Evolutionary conservation across 2,888 invertebrate genomes (phyloP).

Genomic region (Aphodius sticticus): DNA sequence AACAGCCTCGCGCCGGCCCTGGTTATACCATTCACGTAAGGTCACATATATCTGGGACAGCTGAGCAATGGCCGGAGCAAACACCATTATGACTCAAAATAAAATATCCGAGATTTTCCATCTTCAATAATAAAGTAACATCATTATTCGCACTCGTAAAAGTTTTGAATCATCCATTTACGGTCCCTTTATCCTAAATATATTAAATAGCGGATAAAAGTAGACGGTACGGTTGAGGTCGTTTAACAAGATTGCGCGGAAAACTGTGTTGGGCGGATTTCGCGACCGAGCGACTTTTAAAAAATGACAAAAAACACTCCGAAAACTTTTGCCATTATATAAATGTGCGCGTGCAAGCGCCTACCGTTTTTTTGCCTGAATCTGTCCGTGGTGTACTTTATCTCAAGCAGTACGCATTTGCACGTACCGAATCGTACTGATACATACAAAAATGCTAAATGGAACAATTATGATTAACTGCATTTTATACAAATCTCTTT

Average conservation of each 20-base stretch:
- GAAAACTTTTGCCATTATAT: conserved; percentile 33
- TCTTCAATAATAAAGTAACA: not conserved
- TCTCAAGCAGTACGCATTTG: not conserved
- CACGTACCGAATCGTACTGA: not conserved
- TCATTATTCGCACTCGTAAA: not conserved
- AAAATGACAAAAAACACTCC: conserved; percentile 29
- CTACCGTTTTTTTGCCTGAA: not conserved
- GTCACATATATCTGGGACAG: no score
- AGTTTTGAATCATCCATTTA: not conserved
- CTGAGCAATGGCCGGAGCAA: no score
- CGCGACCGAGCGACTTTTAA: not conserved
- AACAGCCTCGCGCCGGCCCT: no score
- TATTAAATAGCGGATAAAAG: not conserved
- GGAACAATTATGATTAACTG: no score
- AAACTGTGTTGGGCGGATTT: not conserved
- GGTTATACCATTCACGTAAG: no score
- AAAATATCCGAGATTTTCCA: no score
- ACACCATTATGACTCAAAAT: no score
- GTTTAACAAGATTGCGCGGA: not conserved
- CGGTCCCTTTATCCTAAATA: not conserved
- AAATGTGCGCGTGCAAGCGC: conserved; percentile 21
- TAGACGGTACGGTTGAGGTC: not conserved
- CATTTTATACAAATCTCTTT: no score
- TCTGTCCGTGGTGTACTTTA: not conserved
- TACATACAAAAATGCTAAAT: not conserved